These are phyloP conservation scores for Malurus melanocephalus DNA, from an alignment of 2,113 vertebrate species.

Conservation along the genomic window DNA sequence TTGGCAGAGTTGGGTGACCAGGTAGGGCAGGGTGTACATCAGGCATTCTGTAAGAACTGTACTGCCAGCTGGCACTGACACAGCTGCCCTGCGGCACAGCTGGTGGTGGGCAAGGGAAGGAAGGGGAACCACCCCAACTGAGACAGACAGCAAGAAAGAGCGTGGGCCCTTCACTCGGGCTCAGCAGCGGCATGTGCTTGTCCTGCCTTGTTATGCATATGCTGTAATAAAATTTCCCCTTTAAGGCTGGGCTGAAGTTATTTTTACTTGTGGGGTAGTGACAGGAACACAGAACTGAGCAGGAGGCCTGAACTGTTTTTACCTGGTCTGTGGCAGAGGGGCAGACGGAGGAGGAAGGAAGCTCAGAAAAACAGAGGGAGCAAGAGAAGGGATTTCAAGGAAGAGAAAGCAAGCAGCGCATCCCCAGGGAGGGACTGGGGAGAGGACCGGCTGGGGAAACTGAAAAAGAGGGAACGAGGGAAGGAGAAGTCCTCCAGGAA, in stretches of 20 bases:
- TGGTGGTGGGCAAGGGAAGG: not conserved
- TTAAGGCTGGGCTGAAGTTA: slow-evolving; percentile 68
- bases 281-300: slow-evolving; percentile 57
- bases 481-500: not conserved
- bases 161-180: not conserved
- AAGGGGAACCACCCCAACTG: not conserved
- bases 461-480: not conserved
- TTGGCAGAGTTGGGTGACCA: not conserved
- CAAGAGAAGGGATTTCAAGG: not conserved
- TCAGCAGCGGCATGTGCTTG: not conserved
- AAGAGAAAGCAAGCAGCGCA: slow-evolving; percentile 33
- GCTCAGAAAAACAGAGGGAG: not conserved
- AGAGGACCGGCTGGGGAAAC: not conserved
- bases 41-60: fast-evolving
- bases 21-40: not conserved
- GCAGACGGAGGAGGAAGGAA: not conserved
- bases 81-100: fast-evolving
- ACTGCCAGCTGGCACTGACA: not conserved
- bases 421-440: not conserved
- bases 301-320: slow-evolving; percentile 32
- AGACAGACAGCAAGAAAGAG: not conserved
- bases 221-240: slow-evolving; percentile 70
- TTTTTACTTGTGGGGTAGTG: slow-evolving; percentile 64
- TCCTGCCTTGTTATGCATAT: slow-evolving; percentile 57
- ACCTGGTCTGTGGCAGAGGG: slow-evolving; percentile 11